Evolutionary conservation across 2,888 invertebrate genomes (phyloP), one percentile per base, ranked within the genome.

Genomic region (Anaspis maculata): DNA sequence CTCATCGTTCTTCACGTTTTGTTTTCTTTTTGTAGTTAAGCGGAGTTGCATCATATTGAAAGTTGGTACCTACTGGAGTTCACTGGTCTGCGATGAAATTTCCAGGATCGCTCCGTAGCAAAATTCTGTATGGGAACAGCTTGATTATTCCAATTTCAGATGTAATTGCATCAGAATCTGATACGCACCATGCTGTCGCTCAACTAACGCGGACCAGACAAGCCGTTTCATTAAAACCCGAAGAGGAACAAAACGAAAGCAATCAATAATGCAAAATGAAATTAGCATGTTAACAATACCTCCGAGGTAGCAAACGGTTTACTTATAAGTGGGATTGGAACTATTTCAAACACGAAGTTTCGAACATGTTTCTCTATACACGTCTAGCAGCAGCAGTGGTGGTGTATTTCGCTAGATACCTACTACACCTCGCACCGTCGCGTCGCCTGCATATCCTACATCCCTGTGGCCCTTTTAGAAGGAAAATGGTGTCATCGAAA

Each of bases 201-300:
- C n/a, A n/a, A n/a, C n/a, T n/a, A n/a, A n/a, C n/a, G n/a, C n/a
- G n/a, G n/a, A n/a, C 37, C 13, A 29, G 25, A 27, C n/a, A 28
- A 27, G 14, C 10, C 11, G 11, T 32, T 29, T 35, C 22, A 39
- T 39, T 39, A 39, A 39, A 39, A 39, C 30, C 19, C 29, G 13
- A 28, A 32, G 15, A 12, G 31, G 23, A 27, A 39, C 31, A 31
- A 32, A 30, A 32, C 21, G 39, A 39, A 45, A 37, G 41, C 44
- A 48, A 45, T 41, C 48, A 36, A 43, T 49, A 46, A 39, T 29
- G 34, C 30, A 30, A 39, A 47, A 44, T 42, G 39, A 43, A 46
- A 49, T 49, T 47, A 47, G 43, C 41, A 42, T 46, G 47, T 44
- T 41, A 44, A 49, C 49, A 46, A 44, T 42, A 37, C 43, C 45